These are phyloP conservation scores for Ptychoptera albimana DNA, from an alignment of 2,888 invertebrate species.

Conservation along the genomic window DNA sequence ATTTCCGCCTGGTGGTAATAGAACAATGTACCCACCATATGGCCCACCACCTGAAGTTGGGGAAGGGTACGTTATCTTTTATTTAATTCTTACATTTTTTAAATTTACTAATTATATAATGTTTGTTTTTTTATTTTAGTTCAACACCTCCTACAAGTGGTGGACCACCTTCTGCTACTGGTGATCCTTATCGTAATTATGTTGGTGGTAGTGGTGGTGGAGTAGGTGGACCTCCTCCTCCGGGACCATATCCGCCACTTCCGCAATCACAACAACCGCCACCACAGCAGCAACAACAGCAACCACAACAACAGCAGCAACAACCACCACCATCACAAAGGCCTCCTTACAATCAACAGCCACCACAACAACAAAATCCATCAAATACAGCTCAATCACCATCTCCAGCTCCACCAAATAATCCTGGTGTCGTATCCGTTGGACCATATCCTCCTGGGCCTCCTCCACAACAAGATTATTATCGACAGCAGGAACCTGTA, in stretches of 20 bases:
- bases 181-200: constrained; percentile 10
- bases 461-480: constrained; percentile 39
- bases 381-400: constrained; percentile 26
- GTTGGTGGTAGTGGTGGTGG: background rate
- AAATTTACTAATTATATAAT: background rate
- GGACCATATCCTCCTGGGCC: constrained; percentile 30
- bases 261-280: constrained; percentile 7
- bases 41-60: constrained; percentile 45
- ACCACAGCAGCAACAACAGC: constrained; percentile 11
- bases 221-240: background rate
- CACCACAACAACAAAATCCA: constrained; percentile 32
- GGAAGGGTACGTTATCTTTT: constrained; percentile 34
- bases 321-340: constrained; percentile 18
- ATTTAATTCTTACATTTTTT: background rate
- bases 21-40: constrained; percentile 67
- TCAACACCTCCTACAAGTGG: constrained; percentile 27
- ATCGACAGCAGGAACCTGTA: constrained; percentile 33
- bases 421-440: constrained; percentile 20
- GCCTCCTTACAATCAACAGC: constrained; percentile 26
- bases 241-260: constrained; percentile 5
- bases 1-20: constrained; percentile 45
- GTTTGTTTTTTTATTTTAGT: constrained; percentile 5
- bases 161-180: constrained; percentile 17
- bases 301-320: constrained; percentile 19
- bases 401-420: constrained; percentile 29